Conservation (phyloP, 2,113 vertebrate genomes). For the Callaeas wilsoni region DNA sequence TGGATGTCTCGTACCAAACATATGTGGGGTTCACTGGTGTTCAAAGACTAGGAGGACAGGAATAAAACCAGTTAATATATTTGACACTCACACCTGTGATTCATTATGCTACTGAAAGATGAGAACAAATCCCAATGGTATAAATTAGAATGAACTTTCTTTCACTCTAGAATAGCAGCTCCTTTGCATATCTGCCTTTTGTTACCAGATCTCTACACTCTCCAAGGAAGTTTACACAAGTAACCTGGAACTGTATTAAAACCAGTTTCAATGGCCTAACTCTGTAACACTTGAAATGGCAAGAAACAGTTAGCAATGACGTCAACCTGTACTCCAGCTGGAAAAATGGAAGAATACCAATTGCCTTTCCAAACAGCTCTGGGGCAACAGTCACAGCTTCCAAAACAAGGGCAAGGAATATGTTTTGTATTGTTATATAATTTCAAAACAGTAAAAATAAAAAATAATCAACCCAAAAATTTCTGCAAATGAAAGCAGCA, state of each 20-base stretch:
- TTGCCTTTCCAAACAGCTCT: not conserved
- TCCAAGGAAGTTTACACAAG: not conserved
- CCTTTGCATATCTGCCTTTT: not conserved
- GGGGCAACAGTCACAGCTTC: not conserved
- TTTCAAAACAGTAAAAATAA: not conserved
- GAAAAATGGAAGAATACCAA: not conserved
- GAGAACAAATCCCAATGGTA: not conserved
- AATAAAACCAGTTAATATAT: not conserved
- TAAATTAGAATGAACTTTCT: not conserved
- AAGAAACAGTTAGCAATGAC: not conserved
- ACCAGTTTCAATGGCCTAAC: not conserved
- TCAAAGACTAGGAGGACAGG: conserved; percentile 74
- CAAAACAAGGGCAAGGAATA: not conserved
- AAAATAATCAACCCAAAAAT: not conserved
- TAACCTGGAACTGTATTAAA: not conserved
- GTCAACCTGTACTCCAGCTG: not conserved
- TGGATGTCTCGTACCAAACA: conserved; percentile 89
- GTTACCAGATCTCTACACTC: not conserved
- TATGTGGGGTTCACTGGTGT: conserved; percentile 82
- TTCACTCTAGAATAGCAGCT: not conserved
- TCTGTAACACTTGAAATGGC: not conserved
- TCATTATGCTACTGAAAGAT: not conserved
- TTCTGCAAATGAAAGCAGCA: not conserved
- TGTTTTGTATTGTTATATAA: not conserved
- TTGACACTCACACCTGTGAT: not conserved